phyloP scores from a whole-genome alignment of 2,797 vertebrate genomes.

The Oreortyx pictus region DNA sequence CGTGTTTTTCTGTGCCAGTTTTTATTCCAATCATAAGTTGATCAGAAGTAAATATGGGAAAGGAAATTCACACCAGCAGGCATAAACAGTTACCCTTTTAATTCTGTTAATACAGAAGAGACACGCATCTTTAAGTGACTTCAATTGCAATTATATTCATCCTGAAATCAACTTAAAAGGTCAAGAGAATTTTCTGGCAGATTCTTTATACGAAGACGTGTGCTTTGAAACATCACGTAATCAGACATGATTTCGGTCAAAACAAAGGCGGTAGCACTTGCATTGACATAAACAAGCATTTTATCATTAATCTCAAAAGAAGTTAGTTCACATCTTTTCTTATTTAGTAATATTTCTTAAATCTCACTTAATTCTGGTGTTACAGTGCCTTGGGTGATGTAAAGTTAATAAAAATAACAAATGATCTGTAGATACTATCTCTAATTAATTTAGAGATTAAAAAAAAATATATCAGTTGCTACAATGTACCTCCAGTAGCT shows the following conservation, averaged over 20 bases:
- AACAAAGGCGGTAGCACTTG: slow-evolving; percentile 11
- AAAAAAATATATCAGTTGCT: not conserved
- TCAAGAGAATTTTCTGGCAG: not conserved
- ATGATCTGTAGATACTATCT: slow-evolving; percentile 17
- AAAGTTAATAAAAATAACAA: slow-evolving; percentile 5
- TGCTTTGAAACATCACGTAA: not conserved
- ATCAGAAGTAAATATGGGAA: slow-evolving; percentile 16
- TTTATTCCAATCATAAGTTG: not conserved
- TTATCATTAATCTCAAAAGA: slow-evolving; percentile 14
- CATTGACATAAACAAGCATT: slow-evolving; percentile 9
- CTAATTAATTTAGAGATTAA: slow-evolving; percentile 43
- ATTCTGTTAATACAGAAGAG: not conserved
- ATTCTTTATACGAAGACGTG: not conserved
- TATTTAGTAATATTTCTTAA: not conserved
- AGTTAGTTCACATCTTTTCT: slow-evolving; percentile 5
- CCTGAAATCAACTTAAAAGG: not conserved
- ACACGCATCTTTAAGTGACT: not conserved
- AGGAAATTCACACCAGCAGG: not conserved
- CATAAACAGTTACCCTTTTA: not conserved
- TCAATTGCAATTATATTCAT: not conserved
- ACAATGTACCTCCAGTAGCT: slow-evolving; percentile 64
- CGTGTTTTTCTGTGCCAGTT: not conserved
- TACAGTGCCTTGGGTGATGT: not conserved
- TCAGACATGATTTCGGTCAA: slow-evolving; percentile 18
- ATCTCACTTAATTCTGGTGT: not conserved